Base-by-base conservation (phyloP, 2,797 vertebrate species). In the Lates japonicus region DNA sequence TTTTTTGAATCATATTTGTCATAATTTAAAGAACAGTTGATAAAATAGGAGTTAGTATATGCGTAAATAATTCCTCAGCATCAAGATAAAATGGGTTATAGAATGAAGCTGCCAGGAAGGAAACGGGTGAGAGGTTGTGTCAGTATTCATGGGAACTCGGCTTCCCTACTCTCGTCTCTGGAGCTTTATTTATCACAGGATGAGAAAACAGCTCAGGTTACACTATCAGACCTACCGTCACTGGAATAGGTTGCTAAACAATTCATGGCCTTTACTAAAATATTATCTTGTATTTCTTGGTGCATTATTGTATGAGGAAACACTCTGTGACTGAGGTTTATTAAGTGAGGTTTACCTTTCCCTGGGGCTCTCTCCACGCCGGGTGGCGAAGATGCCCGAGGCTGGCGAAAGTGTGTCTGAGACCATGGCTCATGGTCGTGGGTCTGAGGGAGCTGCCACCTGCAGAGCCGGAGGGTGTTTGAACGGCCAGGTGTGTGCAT, bases 381-480 rank as follows among this genome's bases (percentile, higher is more conserved):
- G 98, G 98, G 87, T 99, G 72, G 97, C 95, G 70, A 99, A 85
- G 22, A 98, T 99, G 29, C 97, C n/a, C n/a, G n/a, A n/a, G n/a
- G n/a, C n/a, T n/a, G 97, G 81, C 99, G 98, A 78, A 99, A n/a
- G n/a, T n/a, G n/a, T 84, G 29, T 99, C 98, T 25, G 98, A 97
- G 25, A 99, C 98, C 98, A 99, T 99, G 59, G 97, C 96, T 1
- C 97, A n/a, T n/a, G n/a, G n/a, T n/a, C 97, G 0, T 98, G 99
- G 0, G 98, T n/a, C n/a, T n/a, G n/a, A n/a, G 98, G 41, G 97
- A 85, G 9, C 96, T 91, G 58, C 97, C 97, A n/a, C 98, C 98
- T 99, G 88, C 35, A 82, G 49, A 35, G 61, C 6, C 10, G 0
- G 51, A 19, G 0, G 2, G 39, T 4, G 46, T 6, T 19, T 41